phyloP scores from a whole-genome alignment of 2,797 vertebrate species.

The Diplodus sargus region DNA sequence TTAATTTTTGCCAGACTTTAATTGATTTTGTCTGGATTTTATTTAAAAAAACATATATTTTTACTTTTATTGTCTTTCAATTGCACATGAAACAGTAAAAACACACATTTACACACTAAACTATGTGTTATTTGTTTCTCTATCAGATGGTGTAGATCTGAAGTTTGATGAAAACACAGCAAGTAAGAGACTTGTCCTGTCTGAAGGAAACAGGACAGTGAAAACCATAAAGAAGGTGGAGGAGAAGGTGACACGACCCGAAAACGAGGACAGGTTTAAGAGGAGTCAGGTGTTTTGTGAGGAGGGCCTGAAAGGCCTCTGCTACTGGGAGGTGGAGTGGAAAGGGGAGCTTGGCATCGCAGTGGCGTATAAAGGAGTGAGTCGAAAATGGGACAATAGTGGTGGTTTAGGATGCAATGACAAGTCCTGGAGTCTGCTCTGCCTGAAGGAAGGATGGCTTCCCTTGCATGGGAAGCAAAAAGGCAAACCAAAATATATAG shows the following conservation, averaged over 20 bases:
- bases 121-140: slow-evolving; percentile 7
- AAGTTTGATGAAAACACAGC: slow-evolving; percentile 46
- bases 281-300: slow-evolving; percentile 55
- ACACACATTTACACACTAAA: no score
- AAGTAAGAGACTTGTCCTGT: slow-evolving; percentile 33
- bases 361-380: slow-evolving; percentile 10
- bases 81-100: neutral
- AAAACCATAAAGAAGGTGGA: neutral
- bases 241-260: neutral
- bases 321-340: slow-evolving; percentile 71
- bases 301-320: slow-evolving; percentile 16
- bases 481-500: no score
- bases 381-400: neutral
- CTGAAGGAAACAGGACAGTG: slow-evolving; percentile 14
- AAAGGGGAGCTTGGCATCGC: slow-evolving; percentile 15
- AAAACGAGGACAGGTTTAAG: neutral
- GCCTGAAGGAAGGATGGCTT: fast-evolving
- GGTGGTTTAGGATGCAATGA: slow-evolving; percentile 54
- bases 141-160: slow-evolving; percentile 45
- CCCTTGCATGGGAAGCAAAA: slow-evolving; percentile 2
- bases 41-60: no score
- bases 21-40: no score
- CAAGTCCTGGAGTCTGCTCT: slow-evolving; percentile 52
- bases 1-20: no score
- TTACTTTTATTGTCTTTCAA: neutral